phyloP scores from a whole-genome alignment of 2,888 invertebrate species.

The Phytoseiulus persimilis region DNA sequence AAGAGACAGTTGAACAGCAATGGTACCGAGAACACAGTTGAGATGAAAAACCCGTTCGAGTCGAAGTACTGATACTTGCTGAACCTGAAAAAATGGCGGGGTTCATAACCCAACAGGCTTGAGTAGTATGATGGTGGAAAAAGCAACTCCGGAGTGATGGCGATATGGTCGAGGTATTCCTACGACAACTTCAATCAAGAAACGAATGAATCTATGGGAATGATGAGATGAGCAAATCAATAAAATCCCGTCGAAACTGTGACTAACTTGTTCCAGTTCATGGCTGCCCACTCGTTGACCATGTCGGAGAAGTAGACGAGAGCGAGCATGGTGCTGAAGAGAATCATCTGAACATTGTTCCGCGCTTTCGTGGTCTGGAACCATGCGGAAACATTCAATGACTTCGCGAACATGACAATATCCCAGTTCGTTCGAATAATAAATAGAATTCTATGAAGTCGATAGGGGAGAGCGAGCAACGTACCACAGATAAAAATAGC shows the following conservation, averaged over 20 bases:
- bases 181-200: too few species aligned
- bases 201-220: too few species aligned
- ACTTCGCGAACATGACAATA: slow-evolving; percentile 55
- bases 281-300: slow-evolving; percentile 78
- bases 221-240: neutral
- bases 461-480: slow-evolving; percentile 61
- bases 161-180: too few species aligned
- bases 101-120: too few species aligned
- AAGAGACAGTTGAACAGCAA: slow-evolving; percentile 83
- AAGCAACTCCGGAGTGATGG: too few species aligned
- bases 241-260: neutral
- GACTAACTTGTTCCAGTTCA: slow-evolving; percentile 63
- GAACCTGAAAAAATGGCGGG: slow-evolving; percentile 54
- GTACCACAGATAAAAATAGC: slow-evolving; percentile 68
- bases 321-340: slow-evolving; percentile 28
- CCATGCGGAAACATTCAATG: neutral
- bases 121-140: too few species aligned
- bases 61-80: slow-evolving; percentile 88
- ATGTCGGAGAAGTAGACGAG: slow-evolving; percentile 81
- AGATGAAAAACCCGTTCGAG: slow-evolving; percentile 84
- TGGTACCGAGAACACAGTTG: slow-evolving; percentile 84
- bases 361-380: slow-evolving; percentile 1
- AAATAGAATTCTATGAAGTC: too few species aligned
- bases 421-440: too few species aligned
- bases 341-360: slow-evolving; percentile 26